These are phyloP conservation scores for Scaeva pyrastri DNA, from an alignment of 2,888 invertebrate genomes.

Conservation along the genomic window DNA sequence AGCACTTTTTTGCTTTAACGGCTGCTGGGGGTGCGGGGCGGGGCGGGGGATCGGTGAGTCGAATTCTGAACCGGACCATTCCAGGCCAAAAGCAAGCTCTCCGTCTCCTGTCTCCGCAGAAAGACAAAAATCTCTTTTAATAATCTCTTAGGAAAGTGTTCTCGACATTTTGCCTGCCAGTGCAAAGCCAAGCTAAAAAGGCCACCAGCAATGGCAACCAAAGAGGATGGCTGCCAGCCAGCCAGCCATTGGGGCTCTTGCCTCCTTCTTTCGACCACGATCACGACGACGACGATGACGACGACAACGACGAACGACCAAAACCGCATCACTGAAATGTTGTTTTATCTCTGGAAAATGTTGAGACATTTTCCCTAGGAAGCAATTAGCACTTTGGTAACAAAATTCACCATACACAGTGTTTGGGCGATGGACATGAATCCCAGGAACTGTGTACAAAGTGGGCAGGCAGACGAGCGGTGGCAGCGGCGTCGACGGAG, in stretches of 20 bases:
- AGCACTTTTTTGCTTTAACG: constrained; percentile 38
- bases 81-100: constrained; percentile 15
- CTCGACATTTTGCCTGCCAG: constrained; percentile 74
- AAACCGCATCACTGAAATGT: constrained; percentile 74
- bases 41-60: background rate
- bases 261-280: background rate
- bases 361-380: constrained; percentile 76
- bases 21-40: background rate
- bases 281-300: background rate
- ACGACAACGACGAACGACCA: constrained; percentile 4
- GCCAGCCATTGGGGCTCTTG: constrained; percentile 22
- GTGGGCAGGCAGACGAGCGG: background rate
- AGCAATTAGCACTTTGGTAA: constrained; percentile 78
- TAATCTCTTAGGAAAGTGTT: constrained; percentile 75
- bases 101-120: constrained; percentile 42
- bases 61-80: constrained; percentile 26
- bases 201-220: constrained; percentile 34
- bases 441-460: background rate
- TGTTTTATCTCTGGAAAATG: constrained; percentile 76
- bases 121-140: constrained; percentile 76
- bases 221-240: constrained; percentile 71
- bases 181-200: constrained; percentile 44
- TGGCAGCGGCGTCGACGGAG: too few species aligned
- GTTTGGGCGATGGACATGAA: constrained; percentile 20
- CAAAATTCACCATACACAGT: constrained; percentile 72